Base-by-base conservation (phyloP, 2,888 invertebrate genomes). In the Andrena bicolor region DNA sequence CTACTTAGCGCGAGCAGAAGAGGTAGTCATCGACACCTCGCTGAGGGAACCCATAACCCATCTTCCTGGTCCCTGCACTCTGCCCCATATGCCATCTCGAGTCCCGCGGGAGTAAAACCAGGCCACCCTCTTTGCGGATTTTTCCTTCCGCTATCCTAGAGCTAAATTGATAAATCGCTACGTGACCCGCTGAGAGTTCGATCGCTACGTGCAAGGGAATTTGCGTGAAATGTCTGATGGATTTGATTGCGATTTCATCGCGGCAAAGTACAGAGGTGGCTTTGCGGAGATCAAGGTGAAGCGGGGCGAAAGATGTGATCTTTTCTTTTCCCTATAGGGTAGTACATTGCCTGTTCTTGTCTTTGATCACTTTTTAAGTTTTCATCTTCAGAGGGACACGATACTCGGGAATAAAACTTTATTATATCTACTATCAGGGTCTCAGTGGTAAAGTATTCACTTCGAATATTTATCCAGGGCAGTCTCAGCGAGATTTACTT, bases 1-100 rank as follows among this genome's bases (percentile, higher is more conserved):
- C 92, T 93, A 93, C 93, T 93, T 92, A 93, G 91, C 90, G 89
- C 81, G 79, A 66, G 60, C 35, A 68, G 80, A 81, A 77, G 65
- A 75, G 82, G 53, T 68, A 71, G 70, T 69, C 69, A 68, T 73
- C 69, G 80, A 79, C 74, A 51, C 56, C 63, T 41, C 60, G 56
- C 35, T 32, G 66, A 81, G 65, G 60, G 66, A 76, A 75, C 66
- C 79, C 77, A 84, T 86, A 86, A 88, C 81, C 82, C 61, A 84
- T 88, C 86, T 80, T 80, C 79, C 53, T 28, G 51, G 58, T 81
- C 32, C 41, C 53, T 60, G 65, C 58, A 28, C 80, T 74, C 75
- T 58, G 41, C 20, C 69, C 72, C 41, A 61, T 51, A 48, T 61
- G 69, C 51, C 68, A 26, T 61, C n/a, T 48, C 64, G 58, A 61